A percentile compares a stretch with the other conserved stretches of the same genome.
phyloP scores from a whole-genome alignment of 2,797 vertebrate species.

The Trachops cirrhosus region DNA sequence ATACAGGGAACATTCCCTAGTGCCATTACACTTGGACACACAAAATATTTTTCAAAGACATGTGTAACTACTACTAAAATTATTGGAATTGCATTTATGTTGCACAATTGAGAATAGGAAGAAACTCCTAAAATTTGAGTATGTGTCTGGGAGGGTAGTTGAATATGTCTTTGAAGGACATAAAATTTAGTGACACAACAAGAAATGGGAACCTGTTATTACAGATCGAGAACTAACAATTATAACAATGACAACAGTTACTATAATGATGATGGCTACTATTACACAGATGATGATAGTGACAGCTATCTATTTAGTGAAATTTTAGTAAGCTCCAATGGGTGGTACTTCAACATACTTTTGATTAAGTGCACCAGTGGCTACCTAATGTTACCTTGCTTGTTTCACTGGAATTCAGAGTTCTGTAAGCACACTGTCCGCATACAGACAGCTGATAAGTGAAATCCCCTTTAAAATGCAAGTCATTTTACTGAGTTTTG shows the following conservation, averaged over 20 bases:
- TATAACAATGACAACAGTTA: neutral
- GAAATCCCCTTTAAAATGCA: neutral
- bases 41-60: neutral
- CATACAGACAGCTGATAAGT: neutral
- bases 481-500: neutral
- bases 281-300: neutral
- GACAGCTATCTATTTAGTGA: neutral
- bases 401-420: neutral
- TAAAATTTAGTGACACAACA: neutral
- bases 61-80: neutral
- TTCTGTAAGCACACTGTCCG: neutral
- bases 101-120: neutral
- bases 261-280: neutral
- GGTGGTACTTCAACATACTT: neutral
- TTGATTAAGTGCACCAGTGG: neutral
- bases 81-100: neutral
- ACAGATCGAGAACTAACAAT: neutral
- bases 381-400: neutral
- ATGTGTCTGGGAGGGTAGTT: neutral
- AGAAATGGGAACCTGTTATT: neutral
- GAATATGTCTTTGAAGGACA: neutral
- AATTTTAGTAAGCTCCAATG: neutral
- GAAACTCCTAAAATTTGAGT: neutral
- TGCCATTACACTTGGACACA: neutral
- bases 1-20: neutral